Evolutionary conservation across 2,888 invertebrate species (phyloP), one percentile per base, ranked within the genome.

Genomic region (Conistra vaccinii): DNA sequence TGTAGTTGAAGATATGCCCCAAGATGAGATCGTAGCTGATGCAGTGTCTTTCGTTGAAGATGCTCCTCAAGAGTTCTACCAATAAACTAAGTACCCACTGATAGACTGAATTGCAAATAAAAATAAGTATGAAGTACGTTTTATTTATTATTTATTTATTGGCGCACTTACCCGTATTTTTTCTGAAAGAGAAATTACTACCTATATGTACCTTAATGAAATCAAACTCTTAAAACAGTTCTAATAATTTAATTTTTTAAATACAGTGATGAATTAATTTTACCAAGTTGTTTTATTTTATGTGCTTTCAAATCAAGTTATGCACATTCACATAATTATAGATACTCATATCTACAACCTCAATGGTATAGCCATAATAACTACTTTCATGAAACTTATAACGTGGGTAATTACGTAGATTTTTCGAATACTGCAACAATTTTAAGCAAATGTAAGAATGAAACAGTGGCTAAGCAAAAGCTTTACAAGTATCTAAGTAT

Each of bases 91-190:
- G 3, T n/a, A 32, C 7, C 26, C 23, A 20, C 32, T 61, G 14
- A 69, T 55, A 55, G 29, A 71, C 78, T 61, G 60, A 61, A 61
- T 60, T 48, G 10, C 32, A 65, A 78, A 60, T 65, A 77, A 78
- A 69, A 26, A 53, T 69, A 77, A 23, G 1, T n/a, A 39, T 10
- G 20, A 58, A 60, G 3, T 26, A 42, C 4, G 12, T 10, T 48
- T 26, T 65, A 29, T 39, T 26, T 69, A 57, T 26, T 69, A 57
- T 78, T 63, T 39, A 68, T 57, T 42, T 53, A 45, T 0, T 12
- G 48, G 4, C 42, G 23, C 29, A 68, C 23, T 32, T 48, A 4
- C 53, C 12, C 2, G 53, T 48, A 55, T 12, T 5, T 55, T 55
- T 29, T 17, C 20, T 23, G 5, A n/a, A 32, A 32, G 1, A 26